These are phyloP conservation scores for Psettodes erumei DNA, from an alignment of 2,113 vertebrate genomes.

Conservation along the genomic window DNA sequence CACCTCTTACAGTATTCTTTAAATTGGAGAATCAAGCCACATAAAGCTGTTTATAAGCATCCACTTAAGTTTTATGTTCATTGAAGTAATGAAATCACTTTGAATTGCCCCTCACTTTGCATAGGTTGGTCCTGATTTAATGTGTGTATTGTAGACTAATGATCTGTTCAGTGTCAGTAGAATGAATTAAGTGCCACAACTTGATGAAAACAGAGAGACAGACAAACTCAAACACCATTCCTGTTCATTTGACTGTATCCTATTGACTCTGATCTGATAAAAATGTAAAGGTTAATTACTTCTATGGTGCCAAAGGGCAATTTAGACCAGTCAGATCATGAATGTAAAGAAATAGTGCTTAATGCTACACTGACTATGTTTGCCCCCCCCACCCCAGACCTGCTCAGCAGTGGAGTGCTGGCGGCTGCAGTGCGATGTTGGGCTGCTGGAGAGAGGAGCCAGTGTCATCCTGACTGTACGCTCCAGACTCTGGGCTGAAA, in stretches of 20 bases:
- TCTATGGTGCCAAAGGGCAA: too few species aligned
- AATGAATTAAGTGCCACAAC: not conserved
- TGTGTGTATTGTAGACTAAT: too few species aligned
- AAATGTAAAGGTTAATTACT: too few species aligned
- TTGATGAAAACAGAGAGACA: not conserved
- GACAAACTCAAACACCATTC: too few species aligned
- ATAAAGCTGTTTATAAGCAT: not conserved
- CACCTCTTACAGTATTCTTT: constrained; percentile 18
- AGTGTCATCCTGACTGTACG: constrained; percentile 85
- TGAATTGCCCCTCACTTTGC: too few species aligned
- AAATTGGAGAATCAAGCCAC: constrained; percentile 1
- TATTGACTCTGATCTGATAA: too few species aligned
- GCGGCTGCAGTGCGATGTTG: constrained; percentile 84
- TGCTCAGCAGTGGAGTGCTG: constrained; percentile 87
- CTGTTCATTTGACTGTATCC: too few species aligned
- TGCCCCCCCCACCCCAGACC: constrained; percentile 74
- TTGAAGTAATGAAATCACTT: not conserved
- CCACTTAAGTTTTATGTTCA: not conserved
- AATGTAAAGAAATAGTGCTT: not conserved
- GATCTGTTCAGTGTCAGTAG: not conserved
- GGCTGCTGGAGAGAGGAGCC: constrained; percentile 82
- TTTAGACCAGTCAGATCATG: not conserved
- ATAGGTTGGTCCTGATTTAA: too few species aligned
- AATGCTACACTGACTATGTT: not conserved
- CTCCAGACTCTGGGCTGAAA: constrained; percentile 89